Evolutionary conservation across 2,888 invertebrate species (phyloP).

Genomic region (Penaeus monodon): DNA sequence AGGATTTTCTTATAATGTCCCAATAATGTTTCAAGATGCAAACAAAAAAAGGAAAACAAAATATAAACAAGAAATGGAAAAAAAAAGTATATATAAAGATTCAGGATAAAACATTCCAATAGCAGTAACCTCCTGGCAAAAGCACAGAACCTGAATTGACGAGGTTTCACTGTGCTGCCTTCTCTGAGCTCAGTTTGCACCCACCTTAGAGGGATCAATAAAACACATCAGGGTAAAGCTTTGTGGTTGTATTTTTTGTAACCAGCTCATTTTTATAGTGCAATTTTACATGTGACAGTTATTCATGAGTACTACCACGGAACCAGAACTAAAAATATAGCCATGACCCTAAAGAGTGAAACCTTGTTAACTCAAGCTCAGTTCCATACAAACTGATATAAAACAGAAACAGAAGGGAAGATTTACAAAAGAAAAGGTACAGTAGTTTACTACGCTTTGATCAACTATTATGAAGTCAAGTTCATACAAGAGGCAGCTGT

Average conservation of each 20-base stretch:
- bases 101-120: too few relatives aligned
- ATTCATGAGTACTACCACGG: slow-evolving; percentile 57
- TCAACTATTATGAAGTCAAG: slow-evolving; percentile 62
- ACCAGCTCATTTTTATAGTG: slow-evolving; percentile 56
- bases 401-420: slow-evolving; percentile 55
- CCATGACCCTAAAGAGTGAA: slow-evolving; percentile 64
- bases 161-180: slow-evolving; percentile 61
- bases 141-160: slow-evolving; percentile 50
- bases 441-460: slow-evolving; percentile 59
- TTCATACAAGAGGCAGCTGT: slow-evolving; percentile 62
- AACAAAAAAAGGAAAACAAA: too few relatives aligned
- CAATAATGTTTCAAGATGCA: too few relatives aligned
- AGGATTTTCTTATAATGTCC: too few relatives aligned
- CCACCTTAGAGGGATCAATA: slow-evolving; percentile 43
- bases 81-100: too few relatives aligned
- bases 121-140: slow-evolving; percentile 14
- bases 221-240: slow-evolving; percentile 61
- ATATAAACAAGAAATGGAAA: too few relatives aligned
- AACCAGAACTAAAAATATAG: slow-evolving; percentile 64
- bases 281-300: slow-evolving; percentile 60
- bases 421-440: slow-evolving; percentile 64
- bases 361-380: slow-evolving; percentile 65
- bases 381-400: slow-evolving; percentile 59
- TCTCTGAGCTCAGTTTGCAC: slow-evolving; percentile 23
- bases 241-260: slow-evolving; percentile 64